Evolutionary conservation across 2,113 vertebrate species (phyloP).

Genomic region (Leucoraja erinaceus): DNA sequence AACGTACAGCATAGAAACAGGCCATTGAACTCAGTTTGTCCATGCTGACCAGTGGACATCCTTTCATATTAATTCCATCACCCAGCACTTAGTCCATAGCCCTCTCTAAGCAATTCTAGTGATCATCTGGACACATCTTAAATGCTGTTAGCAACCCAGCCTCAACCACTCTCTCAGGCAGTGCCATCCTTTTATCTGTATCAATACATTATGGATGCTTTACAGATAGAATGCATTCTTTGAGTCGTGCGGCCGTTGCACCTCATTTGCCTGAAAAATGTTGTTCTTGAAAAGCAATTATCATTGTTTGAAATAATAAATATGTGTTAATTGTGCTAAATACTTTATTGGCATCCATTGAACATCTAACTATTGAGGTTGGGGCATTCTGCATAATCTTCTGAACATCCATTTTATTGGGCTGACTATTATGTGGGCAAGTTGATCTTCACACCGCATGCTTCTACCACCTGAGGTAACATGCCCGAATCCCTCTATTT

Average conservation of each 20-base stretch:
- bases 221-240: not conserved
- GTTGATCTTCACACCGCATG: not conserved
- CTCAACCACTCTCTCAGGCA: no score
- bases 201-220: not conserved
- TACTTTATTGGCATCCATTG: not conserved
- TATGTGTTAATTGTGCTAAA: not conserved
- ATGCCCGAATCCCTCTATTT: not conserved
- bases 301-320: not conserved
- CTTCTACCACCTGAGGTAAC: not conserved
- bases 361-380: not conserved
- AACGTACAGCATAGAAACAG: no score
- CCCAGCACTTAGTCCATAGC: no score
- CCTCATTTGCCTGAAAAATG: not conserved
- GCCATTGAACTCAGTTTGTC: no score
- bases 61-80: no score
- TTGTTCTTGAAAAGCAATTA: not conserved
- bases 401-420: not conserved
- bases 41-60: no score
- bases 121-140: no score
- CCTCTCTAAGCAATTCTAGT: no score
- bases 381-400: not conserved
- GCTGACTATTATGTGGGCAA: not conserved
- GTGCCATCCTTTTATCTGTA: not conserved
- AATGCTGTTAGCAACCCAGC: no score
- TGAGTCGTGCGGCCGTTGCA: not conserved